Conservation (phyloP, 2,888 invertebrate species). For the Caradrina clavipalpis region DNA sequence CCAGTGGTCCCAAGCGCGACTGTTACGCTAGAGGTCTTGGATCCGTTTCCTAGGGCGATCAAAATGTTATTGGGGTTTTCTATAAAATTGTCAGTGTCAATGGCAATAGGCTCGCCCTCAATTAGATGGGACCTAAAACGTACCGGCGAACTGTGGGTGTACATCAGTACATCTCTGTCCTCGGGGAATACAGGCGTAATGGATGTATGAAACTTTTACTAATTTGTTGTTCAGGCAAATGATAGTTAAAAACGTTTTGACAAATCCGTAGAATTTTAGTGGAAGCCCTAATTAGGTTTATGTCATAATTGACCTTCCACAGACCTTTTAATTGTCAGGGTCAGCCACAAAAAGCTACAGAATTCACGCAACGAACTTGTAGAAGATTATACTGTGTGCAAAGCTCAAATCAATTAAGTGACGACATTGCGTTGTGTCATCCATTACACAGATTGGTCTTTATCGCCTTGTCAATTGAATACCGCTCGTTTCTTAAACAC, state of each 20-base stretch:
- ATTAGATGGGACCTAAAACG: no score
- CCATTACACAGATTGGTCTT: conserved; percentile 33
- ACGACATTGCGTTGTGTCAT: conserved; percentile 42
- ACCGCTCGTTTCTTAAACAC: conserved; percentile 24
- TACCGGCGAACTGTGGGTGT: no score
- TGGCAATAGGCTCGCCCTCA: no score
- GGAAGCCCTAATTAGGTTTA: neutral
- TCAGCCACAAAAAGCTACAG: neutral
- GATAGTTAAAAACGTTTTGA: neutral
- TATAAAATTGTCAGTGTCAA: no score
- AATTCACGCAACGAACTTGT: conserved; percentile 4
- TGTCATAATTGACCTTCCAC: neutral
- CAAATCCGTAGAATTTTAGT: neutral
- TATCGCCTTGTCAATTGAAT: conserved; percentile 45
- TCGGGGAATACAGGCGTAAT: no score
- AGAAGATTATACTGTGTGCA: conserved; percentile 20
- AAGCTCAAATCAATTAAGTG: conserved; percentile 43
- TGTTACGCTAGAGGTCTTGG: no score
- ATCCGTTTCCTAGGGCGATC: no score
- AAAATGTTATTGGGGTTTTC: no score
- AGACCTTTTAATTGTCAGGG: neutral
- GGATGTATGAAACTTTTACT: no score
- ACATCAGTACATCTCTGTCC: no score
- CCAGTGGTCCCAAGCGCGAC: no score
- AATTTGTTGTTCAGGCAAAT: no score